Evolutionary conservation across 2,797 vertebrate species (phyloP), one percentile per base, ranked within the genome.

Genomic region (Mionectes olivaceus): DNA sequence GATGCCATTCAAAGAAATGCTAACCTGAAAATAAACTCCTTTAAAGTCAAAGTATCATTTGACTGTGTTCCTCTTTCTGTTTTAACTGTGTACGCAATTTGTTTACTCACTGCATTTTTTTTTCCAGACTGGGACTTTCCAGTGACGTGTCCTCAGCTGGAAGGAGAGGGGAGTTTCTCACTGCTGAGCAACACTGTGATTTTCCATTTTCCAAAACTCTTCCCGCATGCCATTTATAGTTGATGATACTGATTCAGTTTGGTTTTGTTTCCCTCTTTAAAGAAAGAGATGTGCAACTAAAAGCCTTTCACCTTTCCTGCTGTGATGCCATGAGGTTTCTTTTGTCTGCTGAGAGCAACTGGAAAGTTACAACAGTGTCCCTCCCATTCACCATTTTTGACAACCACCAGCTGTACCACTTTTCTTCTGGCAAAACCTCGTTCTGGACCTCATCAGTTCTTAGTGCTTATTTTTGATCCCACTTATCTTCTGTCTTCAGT

Each of bases 21-120:
- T 87, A 67, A 87, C 57, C 23, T 73, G 76, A 87, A 96, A 93
- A 93, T 87, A 91, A 95, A 77, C 39, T 70, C 59, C 33, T 89
- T 91, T 73, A 71, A 86, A 80, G 61, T 59, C 71, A 11, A 81
- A 94, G 53, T 81, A 52, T 78, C 57, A 19, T 74, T 85, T 89
- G 82, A 83, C 87, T 89, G 91, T 88, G 92, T 95, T 95, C 94
- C 73, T 80, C 90, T 92, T 93, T 91, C 93, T 87, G 57, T 87
- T 94, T 70, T 95, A 28, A 15, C 73, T 68, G 50, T 50, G 25
- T 47, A 28, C 5, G 10, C 79, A 85, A 68, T 89, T 81, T 92
- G 71, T 91, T 92, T 96, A 61, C 83, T 93, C 3, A 17, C 78
- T 69, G 71, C 81, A 37, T 75, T 89, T 83, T 87, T 90, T 85